Base-by-base conservation (phyloP, 1,140 invertebrate species). In the Lucilia cuprina region DNA sequence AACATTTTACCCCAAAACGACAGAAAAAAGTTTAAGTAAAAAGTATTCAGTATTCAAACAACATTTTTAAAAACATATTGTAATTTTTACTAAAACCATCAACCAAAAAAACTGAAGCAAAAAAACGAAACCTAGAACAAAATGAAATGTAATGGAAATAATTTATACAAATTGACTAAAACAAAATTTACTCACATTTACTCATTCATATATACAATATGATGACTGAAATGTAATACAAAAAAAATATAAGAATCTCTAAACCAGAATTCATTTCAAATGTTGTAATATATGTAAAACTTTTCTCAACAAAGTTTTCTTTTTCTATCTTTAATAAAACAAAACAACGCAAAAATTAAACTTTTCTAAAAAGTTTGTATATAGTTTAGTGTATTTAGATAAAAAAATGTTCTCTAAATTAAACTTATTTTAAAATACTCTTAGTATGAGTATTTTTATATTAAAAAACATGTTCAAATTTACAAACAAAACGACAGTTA, bases 91-190 rank as follows among this genome's bases (percentile, higher is more conserved):
- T 21, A 60, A 70, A 70, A 70, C 17, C 17, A 70, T 19, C 65
- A 21, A 60, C 4, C 14, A 60, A 60, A 60, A 60, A 60, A 60
- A 60, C 41, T 2, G 5, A 55, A 55, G 25, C 25, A 55, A 55
- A 55, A 55, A 55, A 12, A 55, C 50, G 17, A 25, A 70, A 60
- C 25, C 25, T 60, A 14, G n/a, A n/a, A 60, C 25, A 30, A 70
- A 70, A 70, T 70, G 65, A 70, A 70, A 70, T 70, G 65, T 70
- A 70, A 70, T 70, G 65, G 65, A 70, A 70, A 70, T 70, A 70
- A 70, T 70, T 70, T 70, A 70, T 70, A 70, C 65, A 70, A 70
- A 70, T 70, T 70, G 65, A 70, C 65, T 70, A 70, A 2, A 70
- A 55, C 50, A 55, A 55, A 55, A 55, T 55, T 41, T 41, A 41